Percentiles rank a stretch among this genome's conserved stretches.
Conservation (phyloP, 2,113 vertebrate species). For the Malaclemys terrapin region DNA sequence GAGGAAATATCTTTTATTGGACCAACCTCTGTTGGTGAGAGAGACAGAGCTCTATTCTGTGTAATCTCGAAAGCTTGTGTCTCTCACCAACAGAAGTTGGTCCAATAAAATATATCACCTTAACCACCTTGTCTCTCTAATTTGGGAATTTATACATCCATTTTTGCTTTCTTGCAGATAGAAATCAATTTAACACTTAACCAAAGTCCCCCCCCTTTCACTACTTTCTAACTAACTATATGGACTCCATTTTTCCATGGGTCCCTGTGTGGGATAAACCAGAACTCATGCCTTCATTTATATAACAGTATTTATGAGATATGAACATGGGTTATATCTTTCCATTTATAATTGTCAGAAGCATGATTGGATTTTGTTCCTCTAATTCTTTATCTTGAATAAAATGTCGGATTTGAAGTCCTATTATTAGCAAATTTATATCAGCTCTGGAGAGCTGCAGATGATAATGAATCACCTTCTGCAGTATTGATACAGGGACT, state of each 20-base stretch:
- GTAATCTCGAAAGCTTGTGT: background rate
- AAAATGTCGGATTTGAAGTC: constrained; percentile 64
- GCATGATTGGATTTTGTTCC: constrained; percentile 57
- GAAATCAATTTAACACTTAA: background rate
- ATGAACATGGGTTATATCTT: constrained; percentile 64
- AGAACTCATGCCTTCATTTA: constrained; percentile 34
- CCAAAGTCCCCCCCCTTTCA: background rate
- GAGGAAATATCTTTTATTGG: background rate
- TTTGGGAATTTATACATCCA: background rate
- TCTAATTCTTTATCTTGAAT: constrained; percentile 63
- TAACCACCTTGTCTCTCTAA: background rate
- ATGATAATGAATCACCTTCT: constrained; percentile 75
- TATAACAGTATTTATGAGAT: constrained; percentile 36
- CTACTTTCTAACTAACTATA: background rate
- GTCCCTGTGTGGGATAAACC: constrained; percentile 24
- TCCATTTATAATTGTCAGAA: constrained; percentile 69
- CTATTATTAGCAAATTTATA: constrained; percentile 73
- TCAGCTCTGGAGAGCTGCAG: constrained; percentile 70
- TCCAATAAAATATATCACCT: background rate
- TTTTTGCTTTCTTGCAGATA: background rate
- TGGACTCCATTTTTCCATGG: background rate
- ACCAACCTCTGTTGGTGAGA: background rate
- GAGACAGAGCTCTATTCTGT: background rate
- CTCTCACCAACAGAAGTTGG: background rate
- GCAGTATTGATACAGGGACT: constrained; percentile 73